A percentile compares a stretch with the other conserved stretches of the same genome.
These are phyloP conservation scores for Idaea aversata DNA, from an alignment of 2,888 invertebrate genomes.

Conservation along the genomic window DNA sequence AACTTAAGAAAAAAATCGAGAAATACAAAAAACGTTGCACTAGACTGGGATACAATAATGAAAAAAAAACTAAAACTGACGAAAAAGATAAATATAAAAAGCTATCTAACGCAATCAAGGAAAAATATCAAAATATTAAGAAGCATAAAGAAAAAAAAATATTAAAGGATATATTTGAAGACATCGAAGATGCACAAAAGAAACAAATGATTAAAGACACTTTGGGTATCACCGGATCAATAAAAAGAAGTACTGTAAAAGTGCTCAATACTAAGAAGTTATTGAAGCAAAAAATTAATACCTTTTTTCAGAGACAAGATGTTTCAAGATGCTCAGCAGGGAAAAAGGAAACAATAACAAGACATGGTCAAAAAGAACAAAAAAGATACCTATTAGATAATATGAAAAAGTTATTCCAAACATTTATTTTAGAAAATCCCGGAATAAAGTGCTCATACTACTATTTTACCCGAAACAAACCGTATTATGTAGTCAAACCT, in stretches of 20 bases:
- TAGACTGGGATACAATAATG: slow-evolving; percentile 9
- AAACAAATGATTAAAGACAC: too few species aligned
- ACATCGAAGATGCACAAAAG: too few species aligned
- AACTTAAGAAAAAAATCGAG: slow-evolving; percentile 15
- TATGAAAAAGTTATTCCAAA: slow-evolving; percentile 22
- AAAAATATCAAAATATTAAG: slow-evolving; percentile 18
- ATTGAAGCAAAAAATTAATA: slow-evolving; percentile 1
- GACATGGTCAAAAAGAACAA: slow-evolving; percentile 17
- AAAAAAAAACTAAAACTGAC: neutral
- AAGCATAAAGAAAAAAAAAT: slow-evolving; percentile 10
- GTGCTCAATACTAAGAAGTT: too few species aligned
- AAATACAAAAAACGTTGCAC: slow-evolving; percentile 22
- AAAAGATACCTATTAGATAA: slow-evolving; percentile 25
- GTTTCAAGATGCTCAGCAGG: slow-evolving; percentile 27
- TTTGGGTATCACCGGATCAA: too few species aligned
- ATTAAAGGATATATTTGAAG: slow-evolving; percentile 15
- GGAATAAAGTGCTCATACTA: slow-evolving; percentile 22
- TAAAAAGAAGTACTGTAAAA: too few species aligned
- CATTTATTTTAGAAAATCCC: slow-evolving; percentile 25
- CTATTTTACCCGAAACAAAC: slow-evolving; percentile 24
- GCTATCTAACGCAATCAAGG: slow-evolving; percentile 17
- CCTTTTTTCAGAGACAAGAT: slow-evolving; percentile 26
- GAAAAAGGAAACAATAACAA: slow-evolving; percentile 27
- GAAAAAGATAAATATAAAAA: slow-evolving; percentile 1
- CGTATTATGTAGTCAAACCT: slow-evolving; percentile 23